Conservation (phyloP, 2,113 vertebrate species). For the Panthera uncia region DNA sequence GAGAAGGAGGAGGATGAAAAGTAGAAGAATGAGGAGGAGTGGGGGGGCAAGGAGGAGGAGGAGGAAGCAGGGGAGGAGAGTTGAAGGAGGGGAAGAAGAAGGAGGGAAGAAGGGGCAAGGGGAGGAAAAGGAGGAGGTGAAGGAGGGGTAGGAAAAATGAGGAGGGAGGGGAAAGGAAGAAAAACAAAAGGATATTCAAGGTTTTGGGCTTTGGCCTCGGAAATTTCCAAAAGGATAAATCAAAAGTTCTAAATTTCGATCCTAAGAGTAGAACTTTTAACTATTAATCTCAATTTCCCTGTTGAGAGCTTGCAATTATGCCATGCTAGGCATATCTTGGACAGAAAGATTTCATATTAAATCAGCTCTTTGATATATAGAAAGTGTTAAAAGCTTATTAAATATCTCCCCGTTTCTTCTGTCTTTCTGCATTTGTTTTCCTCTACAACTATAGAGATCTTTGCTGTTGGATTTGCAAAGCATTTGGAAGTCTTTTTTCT, state of each 20-base stretch:
- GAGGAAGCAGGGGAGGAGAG: neutral
- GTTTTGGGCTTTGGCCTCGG: neutral
- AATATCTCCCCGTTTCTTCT: neutral
- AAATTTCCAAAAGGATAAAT: constrained; percentile 9
- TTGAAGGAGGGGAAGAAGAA: neutral
- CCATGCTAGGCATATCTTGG: neutral
- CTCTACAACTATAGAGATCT: neutral
- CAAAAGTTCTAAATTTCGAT: constrained; percentile 9
- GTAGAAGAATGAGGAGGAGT: no score
- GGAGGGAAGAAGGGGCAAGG: neutral
- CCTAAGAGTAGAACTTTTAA: neutral
- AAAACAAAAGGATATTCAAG: neutral
- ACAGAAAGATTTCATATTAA: constrained; percentile 35
- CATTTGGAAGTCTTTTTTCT: neutral
- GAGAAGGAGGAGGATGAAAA: no score
- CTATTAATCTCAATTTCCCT: neutral
- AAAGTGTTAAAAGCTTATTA: neutral
- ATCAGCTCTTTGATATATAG: neutral
- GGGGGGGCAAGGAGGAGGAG: no score
- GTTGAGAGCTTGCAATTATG: neutral
- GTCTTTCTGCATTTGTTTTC: neutral
- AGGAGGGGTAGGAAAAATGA: neutral
- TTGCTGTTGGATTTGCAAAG: neutral
- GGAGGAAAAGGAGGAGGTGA: neutral
- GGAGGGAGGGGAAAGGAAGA: neutral